Evolutionary conservation across 1,140 invertebrate species (phyloP), one percentile per base, ranked within the genome.

Genomic region (Drosophila lacertosa): DNA sequence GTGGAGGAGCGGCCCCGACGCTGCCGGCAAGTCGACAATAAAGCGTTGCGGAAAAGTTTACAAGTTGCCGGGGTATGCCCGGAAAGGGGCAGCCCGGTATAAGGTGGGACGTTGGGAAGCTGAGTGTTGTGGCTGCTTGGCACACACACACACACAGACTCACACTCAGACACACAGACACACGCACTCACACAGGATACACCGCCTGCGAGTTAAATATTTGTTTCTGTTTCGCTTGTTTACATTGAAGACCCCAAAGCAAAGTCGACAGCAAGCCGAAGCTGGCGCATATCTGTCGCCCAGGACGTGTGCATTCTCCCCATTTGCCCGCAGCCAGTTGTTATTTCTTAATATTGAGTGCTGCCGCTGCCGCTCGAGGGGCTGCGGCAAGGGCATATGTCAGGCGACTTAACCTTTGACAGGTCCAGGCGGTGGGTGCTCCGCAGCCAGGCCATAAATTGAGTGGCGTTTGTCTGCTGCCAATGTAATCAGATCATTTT

Each of bases 311-410:
- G 67, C 60, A 65, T 72, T 32, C 32, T 15, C 40, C 60, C 44
- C 58, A 73, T 55, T 62, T 54, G 68, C 60, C 68, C 57, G 45
- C 35, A 71, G 76, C 73, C 66, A 77, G 73, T 86, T 86, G 77
- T 84, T 86, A 88, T 86, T 86, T 86, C 81, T 88, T 86, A 81
- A 86, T 86, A 86, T 88, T 74, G 82, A 88, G 77, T 67, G 45
- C 40, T 48, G 72, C 59, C 42, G 6, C 26, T 13, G 62, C 13
- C n/a, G 26, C 47, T 32, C 7, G 33, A 15, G 11, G 13, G 13
- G 32, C 51, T 15, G 20, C 22, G 44, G n/a, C n/a, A n/a, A n/a
- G 44, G 40, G 66, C 59, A 64, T 64, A 69, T 69, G 66, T 55
- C 63, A 59, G 26, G 15, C 62, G 64, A 67, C 55, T 72, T 72